These are phyloP conservation scores for Carettochelys insculpta DNA, from an alignment of 2,113 vertebrate genomes.

Conservation along the genomic window DNA sequence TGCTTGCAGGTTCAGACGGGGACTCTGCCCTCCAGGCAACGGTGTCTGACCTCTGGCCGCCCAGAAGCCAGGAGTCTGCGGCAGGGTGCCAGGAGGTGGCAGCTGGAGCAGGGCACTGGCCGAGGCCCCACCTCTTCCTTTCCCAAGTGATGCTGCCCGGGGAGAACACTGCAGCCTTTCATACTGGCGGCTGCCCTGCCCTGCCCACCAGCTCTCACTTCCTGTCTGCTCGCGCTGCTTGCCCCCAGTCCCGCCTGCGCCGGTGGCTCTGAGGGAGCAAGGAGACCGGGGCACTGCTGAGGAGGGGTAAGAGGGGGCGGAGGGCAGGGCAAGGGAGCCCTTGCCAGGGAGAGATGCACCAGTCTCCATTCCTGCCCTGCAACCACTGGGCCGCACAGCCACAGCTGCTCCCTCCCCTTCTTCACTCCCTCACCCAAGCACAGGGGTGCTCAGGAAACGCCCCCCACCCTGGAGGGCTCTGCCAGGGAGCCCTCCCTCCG, in stretches of 20 bases:
- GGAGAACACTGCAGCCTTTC: not conserved
- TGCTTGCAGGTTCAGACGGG: not conserved
- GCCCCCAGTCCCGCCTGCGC: too few relatives aligned
- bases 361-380: not conserved
- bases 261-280: too few relatives aligned
- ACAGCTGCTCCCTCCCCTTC: not conserved
- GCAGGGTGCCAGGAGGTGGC: not conserved
- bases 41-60: not conserved
- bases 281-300: not conserved
- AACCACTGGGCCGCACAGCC: not conserved
- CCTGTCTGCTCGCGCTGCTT: not conserved
- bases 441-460: not conserved
- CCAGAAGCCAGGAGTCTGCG: not conserved
- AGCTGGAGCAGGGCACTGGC: too few relatives aligned
- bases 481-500: too few relatives aligned
- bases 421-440: too few relatives aligned
- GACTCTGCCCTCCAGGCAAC: too few relatives aligned
- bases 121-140: too few relatives aligned
- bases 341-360: not conserved
- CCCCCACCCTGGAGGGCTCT: too few relatives aligned
- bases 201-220: not conserved
- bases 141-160: too few relatives aligned
- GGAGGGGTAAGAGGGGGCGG: not conserved
- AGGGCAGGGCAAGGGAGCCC: not conserved
- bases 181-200: not conserved